Evolutionary conservation across 1,140 invertebrate genomes (phyloP), one percentile per base, ranked within the genome.

Genomic region (Pectinophora gossypiella): DNA sequence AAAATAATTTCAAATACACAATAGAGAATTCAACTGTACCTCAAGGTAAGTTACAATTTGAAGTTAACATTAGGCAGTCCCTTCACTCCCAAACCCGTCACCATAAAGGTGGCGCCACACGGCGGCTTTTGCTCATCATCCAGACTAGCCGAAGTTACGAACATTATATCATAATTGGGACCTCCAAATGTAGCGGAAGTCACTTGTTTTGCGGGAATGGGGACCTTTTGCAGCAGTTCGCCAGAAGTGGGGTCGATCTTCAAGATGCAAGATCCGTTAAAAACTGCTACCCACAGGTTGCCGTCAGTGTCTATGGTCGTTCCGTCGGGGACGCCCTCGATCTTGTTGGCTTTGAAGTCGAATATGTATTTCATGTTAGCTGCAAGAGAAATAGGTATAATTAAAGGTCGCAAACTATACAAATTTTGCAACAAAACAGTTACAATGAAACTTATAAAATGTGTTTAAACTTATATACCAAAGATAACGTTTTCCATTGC

Each of bases 141-240:
- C 46, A 84, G 57, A 2, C 61, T 81, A 0, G 92, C 91, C 0
- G 91, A 91, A 0, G 95, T 96, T 0, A 96, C 94, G 68, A 91
- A 96, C 0, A 97, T 76, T 45, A 93, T 90, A 64, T 95, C 92
- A 20, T 93, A 79, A 64, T 95, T 90, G 0, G 90, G 88, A 6
- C 95, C 95, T 12, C 96, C 96, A 70, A 95, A 97, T 38, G 92
- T 91, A 0, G 91, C 92, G 0, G 95, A 96, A 0, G 95, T 96
- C 0, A 95, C 90, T 64, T 94, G 91, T 44, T 84, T 77, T 1
- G 91, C 91, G 5, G 94, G 95, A 19, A 95, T 87, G 0, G 90
- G 61, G 0, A 95, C 64, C 16, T 76, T 86, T 46, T 87, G 77
- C 1, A 95, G 59, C 2, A 94, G 42, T 54, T 89, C 76, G 3